Evolutionary conservation across 2,797 vertebrate genomes (phyloP), one percentile per base, ranked within the genome.

Genomic region (Gila robusta): DNA sequence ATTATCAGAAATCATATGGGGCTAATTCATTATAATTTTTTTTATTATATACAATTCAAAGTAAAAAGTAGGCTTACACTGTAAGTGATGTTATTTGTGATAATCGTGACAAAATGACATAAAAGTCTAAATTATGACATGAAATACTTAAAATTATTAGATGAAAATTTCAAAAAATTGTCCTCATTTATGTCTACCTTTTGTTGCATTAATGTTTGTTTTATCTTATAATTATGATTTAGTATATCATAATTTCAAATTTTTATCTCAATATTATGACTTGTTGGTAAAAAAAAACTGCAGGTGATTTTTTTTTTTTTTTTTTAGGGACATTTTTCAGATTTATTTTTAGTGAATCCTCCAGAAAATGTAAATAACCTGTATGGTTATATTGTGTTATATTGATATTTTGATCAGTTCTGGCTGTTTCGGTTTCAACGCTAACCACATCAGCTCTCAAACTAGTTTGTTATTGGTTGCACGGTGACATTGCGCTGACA

Each of bases 391-490:
- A n/a, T 78, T 78, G 12, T 39, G 52, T 11, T 79, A 41, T 41
- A 80, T 23, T 67, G 23, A 67, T 23, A 35, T 23, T 81, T 32
- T 37, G 64, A 81, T 82, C 66, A 81, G 52, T 54, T 6, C 47
- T 37, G 67, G 14, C 66, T 54, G 49, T 59, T 39, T 56, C 9
- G 35, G 23, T 32, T 72, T 26, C 39, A 14, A 9, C 9, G 52
- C 69, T 72, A 59, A 72, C 32, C 81, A 28, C n/a, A 59, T 82
- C 52, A 59, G 67, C 81, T 56, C 69, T 41, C 16, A 44, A 59
- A 82, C 4, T 17, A 44, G 67, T 72, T 72, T 41, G 16, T 81
- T 39, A 81, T 19, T 71, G 79, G 64, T 12, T 16, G 16, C 8
- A 1, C 2, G 44, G 79, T 81, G 64, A 66, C 14, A 37, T 52